These are phyloP conservation scores for Trichacis sp. DNA, from an alignment of 2,888 invertebrate genomes.

Conservation along the genomic window DNA sequence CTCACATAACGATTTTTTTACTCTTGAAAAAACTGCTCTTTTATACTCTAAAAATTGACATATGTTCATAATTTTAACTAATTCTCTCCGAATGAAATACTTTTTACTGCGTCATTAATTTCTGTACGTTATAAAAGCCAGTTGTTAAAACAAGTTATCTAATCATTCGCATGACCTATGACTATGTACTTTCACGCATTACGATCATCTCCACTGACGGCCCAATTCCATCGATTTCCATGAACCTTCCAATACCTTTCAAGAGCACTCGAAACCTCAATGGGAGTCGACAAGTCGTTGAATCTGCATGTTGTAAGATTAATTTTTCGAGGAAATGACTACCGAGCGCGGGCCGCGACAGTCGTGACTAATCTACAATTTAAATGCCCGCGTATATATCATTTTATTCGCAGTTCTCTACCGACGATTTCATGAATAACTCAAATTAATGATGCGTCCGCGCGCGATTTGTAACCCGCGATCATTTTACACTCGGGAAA, in stretches of 20 bases:
- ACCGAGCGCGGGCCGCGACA: conserved; percentile 11
- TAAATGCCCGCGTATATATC: conserved; percentile 6
- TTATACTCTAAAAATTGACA: too few relatives aligned
- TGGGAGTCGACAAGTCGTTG: conserved; percentile 29
- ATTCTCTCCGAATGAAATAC: too few relatives aligned
- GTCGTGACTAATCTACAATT: conserved; percentile 23
- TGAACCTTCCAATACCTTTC: conserved; percentile 27
- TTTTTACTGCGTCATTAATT: too few relatives aligned
- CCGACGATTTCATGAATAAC: conserved; percentile 3
- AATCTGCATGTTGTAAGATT: conserved; percentile 25
- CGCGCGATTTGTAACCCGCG: conserved; percentile 2
- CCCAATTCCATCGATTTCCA: conserved; percentile 29
- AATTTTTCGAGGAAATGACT: conserved; percentile 33
- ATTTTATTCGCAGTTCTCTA: conserved; percentile 4
- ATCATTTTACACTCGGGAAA: neutral
- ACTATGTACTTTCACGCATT: conserved; percentile 52
- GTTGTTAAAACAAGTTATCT: too few relatives aligned
- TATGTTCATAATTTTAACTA: too few relatives aligned
- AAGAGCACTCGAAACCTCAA: conserved; percentile 9
- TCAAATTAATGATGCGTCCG: neutral
- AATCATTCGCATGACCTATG: conserved; percentile 46
- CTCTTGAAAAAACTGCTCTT: too few relatives aligned
- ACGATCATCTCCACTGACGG: conserved; percentile 36
- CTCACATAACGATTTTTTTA: too few relatives aligned
- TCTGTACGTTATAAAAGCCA: too few relatives aligned